phyloP scores from a whole-genome alignment of 1,140 invertebrate species.

The Rhynchophorus ferrugineus region DNA sequence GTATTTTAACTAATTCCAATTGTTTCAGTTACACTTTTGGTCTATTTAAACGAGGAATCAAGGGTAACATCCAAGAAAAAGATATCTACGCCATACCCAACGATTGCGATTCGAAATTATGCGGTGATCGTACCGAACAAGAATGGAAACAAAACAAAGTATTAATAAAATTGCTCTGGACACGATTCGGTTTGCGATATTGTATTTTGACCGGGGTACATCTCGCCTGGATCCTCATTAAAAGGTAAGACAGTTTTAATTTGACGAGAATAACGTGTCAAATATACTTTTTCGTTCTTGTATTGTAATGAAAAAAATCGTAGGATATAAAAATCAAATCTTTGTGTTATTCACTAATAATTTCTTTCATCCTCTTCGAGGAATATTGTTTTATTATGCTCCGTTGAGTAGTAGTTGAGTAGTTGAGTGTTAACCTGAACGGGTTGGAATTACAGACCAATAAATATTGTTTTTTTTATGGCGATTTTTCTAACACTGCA shows the following conservation, averaged over 20 bases:
- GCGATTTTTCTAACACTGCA: too few species aligned
- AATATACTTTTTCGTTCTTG: neutral
- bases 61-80: constrained; percentile 26
- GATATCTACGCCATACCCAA: constrained; percentile 29
- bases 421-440: too few species aligned
- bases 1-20: too few species aligned
- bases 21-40: constrained; percentile 26
- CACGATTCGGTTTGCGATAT: constrained; percentile 19
- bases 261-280: neutral
- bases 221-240: constrained; percentile 20
- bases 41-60: constrained; percentile 24
- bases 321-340: neutral
- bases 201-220: constrained; percentile 15
- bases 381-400: too few species aligned
- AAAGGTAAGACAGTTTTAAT: constrained; percentile 14
- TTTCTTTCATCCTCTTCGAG: too few species aligned
- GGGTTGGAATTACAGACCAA: too few species aligned
- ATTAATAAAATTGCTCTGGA: constrained; percentile 19
- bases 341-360: too few species aligned
- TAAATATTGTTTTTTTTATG: too few species aligned
- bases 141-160: constrained; percentile 25
- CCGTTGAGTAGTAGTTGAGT: too few species aligned
- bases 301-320: neutral
- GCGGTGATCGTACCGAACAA: constrained; percentile 28
- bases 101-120: constrained; percentile 23